These are phyloP conservation scores for Eupsilia transversa DNA, from an alignment of 2,888 invertebrate species.

Conservation along the genomic window DNA sequence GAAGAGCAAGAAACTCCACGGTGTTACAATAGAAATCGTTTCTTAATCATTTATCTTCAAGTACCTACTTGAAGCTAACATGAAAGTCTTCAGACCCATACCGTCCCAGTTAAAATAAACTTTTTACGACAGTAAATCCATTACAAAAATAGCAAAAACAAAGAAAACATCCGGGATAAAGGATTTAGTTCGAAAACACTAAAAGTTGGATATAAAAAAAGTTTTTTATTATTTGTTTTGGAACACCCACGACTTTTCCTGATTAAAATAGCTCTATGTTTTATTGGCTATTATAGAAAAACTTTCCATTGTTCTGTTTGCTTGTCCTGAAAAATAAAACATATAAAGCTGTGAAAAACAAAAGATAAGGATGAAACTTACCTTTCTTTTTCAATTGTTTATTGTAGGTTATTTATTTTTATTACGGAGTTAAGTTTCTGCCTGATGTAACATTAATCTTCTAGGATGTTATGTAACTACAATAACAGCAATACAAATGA, in stretches of 20 bases:
- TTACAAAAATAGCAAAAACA: slow-evolving; percentile 29
- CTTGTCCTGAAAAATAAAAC: neutral
- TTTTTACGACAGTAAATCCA: slow-evolving; percentile 21
- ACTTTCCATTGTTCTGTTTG: neutral
- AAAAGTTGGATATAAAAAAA: slow-evolving; percentile 53
- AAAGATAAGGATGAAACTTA: neutral
- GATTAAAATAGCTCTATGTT: slow-evolving; percentile 49
- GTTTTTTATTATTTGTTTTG: slow-evolving; percentile 57
- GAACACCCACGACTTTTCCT: slow-evolving; percentile 26
- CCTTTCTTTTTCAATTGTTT: neutral
- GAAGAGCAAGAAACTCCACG: no score
- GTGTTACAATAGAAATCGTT: neutral
- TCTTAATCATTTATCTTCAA: neutral
- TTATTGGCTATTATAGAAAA: slow-evolving; percentile 27
- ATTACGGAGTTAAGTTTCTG: neutral
- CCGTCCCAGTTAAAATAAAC: neutral
- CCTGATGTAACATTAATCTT: neutral
- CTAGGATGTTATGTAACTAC: no score
- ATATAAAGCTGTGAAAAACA: neutral
- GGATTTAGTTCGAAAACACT: slow-evolving; percentile 43
- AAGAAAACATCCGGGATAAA: slow-evolving; percentile 42
- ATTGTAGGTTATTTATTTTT: neutral
- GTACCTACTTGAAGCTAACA: neutral
- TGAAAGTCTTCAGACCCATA: neutral
- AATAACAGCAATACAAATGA: neutral